Evolutionary conservation across 2,797 vertebrate species (phyloP).

Genomic region (Chelmon rostratus): DNA sequence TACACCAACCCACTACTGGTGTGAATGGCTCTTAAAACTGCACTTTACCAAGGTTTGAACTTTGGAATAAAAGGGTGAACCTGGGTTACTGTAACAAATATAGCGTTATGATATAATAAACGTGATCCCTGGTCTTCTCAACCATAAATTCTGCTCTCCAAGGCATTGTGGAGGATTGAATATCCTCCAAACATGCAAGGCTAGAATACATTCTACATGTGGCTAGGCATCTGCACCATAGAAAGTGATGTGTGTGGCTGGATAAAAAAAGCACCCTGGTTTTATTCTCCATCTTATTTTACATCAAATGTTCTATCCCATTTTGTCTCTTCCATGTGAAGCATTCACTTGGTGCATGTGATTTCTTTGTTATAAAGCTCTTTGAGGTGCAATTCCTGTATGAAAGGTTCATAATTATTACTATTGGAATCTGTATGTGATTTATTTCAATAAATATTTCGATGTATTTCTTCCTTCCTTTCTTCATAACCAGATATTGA

Average conservation of each 20-base stretch:
- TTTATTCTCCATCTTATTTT: too few relatives aligned
- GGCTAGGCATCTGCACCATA: neutral
- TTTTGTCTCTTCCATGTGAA: too few relatives aligned
- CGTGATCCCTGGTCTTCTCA: neutral
- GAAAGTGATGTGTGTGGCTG: neutral
- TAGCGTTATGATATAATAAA: neutral
- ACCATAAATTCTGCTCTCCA: neutral
- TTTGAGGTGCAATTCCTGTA: too few relatives aligned
- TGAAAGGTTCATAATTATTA: too few relatives aligned
- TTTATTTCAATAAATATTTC: too few relatives aligned
- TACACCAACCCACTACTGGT: neutral
- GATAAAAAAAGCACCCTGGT: neutral
- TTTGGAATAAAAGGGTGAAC: neutral
- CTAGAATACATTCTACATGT: neutral
- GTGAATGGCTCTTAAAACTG: neutral
- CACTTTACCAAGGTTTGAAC: neutral
- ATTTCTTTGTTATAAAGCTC: too few relatives aligned
- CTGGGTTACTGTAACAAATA: neutral
- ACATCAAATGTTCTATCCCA: too few relatives aligned
- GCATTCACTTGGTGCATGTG: too few relatives aligned
- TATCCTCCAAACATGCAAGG: neutral
- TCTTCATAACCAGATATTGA: neutral
- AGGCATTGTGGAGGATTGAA: neutral
- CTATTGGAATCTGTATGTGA: neutral
- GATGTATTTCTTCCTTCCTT: neutral